phyloP scores from a whole-genome alignment of 2,797 vertebrate genomes.

The Allobates femoralis region DNA sequence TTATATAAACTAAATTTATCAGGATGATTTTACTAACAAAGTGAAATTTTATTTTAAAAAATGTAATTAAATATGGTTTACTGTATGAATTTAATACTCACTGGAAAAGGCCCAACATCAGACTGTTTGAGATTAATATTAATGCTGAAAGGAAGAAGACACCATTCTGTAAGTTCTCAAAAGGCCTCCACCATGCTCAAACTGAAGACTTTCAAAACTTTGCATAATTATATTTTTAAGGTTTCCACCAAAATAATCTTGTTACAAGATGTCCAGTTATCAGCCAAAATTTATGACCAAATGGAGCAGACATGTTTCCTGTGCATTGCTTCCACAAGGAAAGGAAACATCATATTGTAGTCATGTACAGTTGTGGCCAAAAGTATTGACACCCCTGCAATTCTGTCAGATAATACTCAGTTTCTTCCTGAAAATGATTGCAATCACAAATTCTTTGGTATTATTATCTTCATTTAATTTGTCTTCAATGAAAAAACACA shows the following conservation, averaged over 20 bases:
- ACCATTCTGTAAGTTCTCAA: not conserved
- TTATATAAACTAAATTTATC: no score
- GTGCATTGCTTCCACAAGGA: not conserved
- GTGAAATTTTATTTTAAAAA: no score
- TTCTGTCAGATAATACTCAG: no score
- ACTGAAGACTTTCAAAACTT: not conserved
- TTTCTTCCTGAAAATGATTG: no score
- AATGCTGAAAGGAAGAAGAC: not conserved
- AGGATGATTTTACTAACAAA: no score
- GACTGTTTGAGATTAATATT: slow-evolving; percentile 73
- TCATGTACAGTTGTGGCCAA: not conserved
- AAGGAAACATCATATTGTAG: not conserved
- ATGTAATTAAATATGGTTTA: no score
- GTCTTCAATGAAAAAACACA: no score
- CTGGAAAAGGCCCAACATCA: slow-evolving; percentile 71
- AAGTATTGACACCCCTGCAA: no score
- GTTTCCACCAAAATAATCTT: not conserved
- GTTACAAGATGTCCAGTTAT: not conserved
- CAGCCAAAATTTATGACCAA: not conserved
- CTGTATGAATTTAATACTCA: slow-evolving; percentile 64
- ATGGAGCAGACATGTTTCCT: not conserved
- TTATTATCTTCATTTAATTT: no score
- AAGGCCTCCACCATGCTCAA: not conserved
- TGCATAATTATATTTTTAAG: not conserved
- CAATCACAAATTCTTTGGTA: no score